These are phyloP conservation scores for Vidua chalybeata DNA, from an alignment of 2,113 vertebrate genomes.

Conservation along the genomic window DNA sequence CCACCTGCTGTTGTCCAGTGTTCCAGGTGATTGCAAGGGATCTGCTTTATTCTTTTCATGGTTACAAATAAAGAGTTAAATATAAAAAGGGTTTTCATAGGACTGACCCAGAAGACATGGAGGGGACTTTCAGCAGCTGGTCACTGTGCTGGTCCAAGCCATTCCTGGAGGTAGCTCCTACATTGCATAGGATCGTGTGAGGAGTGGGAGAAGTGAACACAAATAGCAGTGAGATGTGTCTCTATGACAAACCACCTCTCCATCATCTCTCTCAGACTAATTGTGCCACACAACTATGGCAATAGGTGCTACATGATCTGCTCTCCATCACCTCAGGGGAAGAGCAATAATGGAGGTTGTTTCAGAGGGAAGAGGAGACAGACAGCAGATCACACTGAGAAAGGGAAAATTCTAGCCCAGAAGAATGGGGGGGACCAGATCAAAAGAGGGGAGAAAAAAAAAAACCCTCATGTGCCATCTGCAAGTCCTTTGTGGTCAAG, in stretches of 20 bases:
- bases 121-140: neutral
- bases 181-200: accelerated
- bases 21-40: neutral
- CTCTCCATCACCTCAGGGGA: neutral
- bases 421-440: neutral
- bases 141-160: neutral
- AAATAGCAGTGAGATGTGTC: neutral
- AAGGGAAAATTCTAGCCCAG: neutral
- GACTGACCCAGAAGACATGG: neutral
- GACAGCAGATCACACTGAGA: neutral
- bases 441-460: neutral
- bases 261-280: neutral
- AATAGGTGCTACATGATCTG: neutral
- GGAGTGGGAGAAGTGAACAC: neutral
- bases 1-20: accelerated
- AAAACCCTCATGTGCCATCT: neutral
- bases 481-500: slow-evolving; percentile 48
- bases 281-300: neutral
- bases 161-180: neutral
- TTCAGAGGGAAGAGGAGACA: neutral
- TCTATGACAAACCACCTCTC: neutral
- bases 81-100: neutral
- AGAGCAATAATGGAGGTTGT: neutral
- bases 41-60: neutral
- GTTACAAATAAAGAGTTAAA: neutral